Evolutionary conservation across 2,113 vertebrate genomes (phyloP), one percentile per base, ranked within the genome.

Genomic region (Coreoperca whiteheadi): DNA sequence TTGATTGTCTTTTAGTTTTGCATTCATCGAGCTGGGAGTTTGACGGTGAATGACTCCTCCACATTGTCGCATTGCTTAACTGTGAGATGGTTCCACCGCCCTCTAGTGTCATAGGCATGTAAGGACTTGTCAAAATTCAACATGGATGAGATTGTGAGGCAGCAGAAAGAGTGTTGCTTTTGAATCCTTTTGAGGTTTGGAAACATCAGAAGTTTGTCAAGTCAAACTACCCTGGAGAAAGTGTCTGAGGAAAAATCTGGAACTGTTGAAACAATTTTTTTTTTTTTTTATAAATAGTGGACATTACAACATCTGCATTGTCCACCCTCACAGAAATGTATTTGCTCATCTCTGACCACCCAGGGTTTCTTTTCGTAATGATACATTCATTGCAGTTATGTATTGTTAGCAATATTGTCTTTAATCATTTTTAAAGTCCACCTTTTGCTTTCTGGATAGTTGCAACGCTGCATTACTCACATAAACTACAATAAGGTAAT

Each of bases 1-100:
- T 84, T 74, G 82, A 78, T 79, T 77, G 78, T 88, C 75, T 84
- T 60, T 66, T 85, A 63, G 77, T 84, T 92, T 93, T 89, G 88
- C 88, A 89, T 87, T 88, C 63, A 54, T 65, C 20, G 23, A 79
- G 90, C 71, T 89, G 88, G 84, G 85, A 80, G 70, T 80, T 93
- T 65, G 74, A 76, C 59, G 34, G 61, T 80, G 88, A 67, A 73
- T 77, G 78, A 87, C 79, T 85, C 80, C 75, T 77, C 67, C 18
- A 39, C 75, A n/a, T n/a, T 67, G 74, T 79, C 6, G 25, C 54
- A 59, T 78, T 70, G 70, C 60, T 83, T 69, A 83, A 81, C 87
- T 81, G 65, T 79, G 76, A 90, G 79, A 83, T 32, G 72, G 78
- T 79, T 76, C 81, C 81, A 70, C 76, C 11, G 37, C 83, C 87